These are phyloP conservation scores for Brachionichthys hirsutus DNA, from an alignment of 2,113 vertebrate species.

Conservation along the genomic window DNA sequence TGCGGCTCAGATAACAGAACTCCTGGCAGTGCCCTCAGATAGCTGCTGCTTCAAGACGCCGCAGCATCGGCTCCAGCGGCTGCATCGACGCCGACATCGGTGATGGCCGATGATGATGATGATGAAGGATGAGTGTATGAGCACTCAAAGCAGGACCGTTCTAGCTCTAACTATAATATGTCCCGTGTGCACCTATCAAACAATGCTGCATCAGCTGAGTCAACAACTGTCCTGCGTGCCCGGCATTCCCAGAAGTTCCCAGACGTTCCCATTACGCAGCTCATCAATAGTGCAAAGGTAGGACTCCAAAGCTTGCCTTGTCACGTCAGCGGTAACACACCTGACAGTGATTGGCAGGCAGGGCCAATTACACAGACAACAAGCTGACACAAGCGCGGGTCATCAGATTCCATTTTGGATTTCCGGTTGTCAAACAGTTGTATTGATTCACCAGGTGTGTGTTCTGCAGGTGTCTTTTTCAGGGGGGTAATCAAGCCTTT, in stretches of 20 bases:
- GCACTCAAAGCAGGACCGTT: background rate
- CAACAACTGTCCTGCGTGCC: constrained; percentile 18
- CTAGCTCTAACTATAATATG: constrained; percentile 6
- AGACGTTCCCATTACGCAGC: constrained; percentile 1
- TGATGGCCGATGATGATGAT: background rate
- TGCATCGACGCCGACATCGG: constrained; percentile 27
- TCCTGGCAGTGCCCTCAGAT: constrained; percentile 44
- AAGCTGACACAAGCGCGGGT: constrained; percentile 47
- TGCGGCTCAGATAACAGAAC: constrained; percentile 45
- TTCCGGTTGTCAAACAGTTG: constrained; percentile 49
- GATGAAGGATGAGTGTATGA: constrained; percentile 15
- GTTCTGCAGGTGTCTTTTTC: background rate
- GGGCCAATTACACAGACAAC: constrained; percentile 58
- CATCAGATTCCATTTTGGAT: constrained; percentile 50
- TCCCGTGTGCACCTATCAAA: constrained; percentile 1
- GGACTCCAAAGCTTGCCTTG: constrained; percentile 29
- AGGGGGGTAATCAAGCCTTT: background rate
- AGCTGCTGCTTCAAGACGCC: constrained; percentile 36
- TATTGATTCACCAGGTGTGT: constrained; percentile 34
- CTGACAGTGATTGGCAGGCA: constrained; percentile 63
- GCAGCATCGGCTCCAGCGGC: constrained; percentile 1
- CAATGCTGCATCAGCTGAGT: constrained; percentile 21
- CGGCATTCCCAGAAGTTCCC: constrained; percentile 9
- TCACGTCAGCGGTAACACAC: constrained; percentile 28
- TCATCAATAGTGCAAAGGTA: constrained; percentile 10